These are phyloP conservation scores for Neria commutata DNA, from an alignment of 2,888 invertebrate genomes.

Conservation along the genomic window DNA sequence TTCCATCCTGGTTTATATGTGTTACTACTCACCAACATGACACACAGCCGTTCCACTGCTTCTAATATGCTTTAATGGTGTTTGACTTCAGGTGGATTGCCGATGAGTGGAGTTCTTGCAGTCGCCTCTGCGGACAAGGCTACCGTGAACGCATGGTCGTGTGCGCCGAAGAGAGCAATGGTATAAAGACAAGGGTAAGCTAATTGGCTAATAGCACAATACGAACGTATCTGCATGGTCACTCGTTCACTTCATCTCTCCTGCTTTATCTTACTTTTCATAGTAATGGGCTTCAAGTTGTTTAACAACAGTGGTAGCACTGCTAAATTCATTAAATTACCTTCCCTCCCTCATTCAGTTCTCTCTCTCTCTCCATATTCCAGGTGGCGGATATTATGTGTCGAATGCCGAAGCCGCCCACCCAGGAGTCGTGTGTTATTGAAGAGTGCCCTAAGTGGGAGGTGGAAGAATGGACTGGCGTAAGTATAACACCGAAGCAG, in stretches of 20 bases:
- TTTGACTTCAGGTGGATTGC: slow-evolving; percentile 78
- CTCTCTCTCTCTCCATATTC: slow-evolving; percentile 24
- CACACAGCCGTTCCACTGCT: no score
- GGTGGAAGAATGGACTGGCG: slow-evolving; percentile 87
- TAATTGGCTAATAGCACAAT: background rate
- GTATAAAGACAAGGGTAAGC: slow-evolving; percentile 77
- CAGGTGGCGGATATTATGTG: slow-evolving; percentile 83
- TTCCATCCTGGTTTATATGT: background rate
- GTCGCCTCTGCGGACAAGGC: slow-evolving; percentile 86
- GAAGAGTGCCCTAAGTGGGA: slow-evolving; percentile 90
- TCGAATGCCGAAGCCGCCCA: slow-evolving; percentile 74
- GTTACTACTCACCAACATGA: background rate
- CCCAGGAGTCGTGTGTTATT: slow-evolving; percentile 81
- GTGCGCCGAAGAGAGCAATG: slow-evolving; percentile 83
- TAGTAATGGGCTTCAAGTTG: no score
- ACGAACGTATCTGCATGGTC: no score
- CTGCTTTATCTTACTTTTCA: no score
- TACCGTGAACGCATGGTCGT: slow-evolving; percentile 79
- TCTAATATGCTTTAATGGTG: slow-evolving; percentile 14
- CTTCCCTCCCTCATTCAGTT: slow-evolving; percentile 31
- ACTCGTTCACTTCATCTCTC: no score
- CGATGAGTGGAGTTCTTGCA: slow-evolving; percentile 88
- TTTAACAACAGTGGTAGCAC: slow-evolving; percentile 25
- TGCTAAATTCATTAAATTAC: slow-evolving; percentile 38
- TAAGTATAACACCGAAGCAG: slow-evolving; percentile 65